Percentiles rank a stretch among this genome's conserved stretches.
phyloP scores from a whole-genome alignment of 2,888 invertebrate species.

The Dione juno region DNA sequence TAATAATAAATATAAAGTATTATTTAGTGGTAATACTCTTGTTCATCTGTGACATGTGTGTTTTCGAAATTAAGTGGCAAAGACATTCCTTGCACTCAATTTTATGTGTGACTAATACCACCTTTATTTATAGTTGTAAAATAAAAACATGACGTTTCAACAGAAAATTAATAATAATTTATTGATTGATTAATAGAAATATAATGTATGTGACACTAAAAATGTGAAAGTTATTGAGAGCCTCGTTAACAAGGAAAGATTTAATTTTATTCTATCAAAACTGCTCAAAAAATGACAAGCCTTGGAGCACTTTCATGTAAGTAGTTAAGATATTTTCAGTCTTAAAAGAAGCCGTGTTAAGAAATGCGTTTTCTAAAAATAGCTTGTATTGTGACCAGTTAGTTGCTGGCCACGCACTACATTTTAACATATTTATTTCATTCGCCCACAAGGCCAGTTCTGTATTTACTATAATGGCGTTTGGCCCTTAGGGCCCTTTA shows the following conservation, averaged over 20 bases:
- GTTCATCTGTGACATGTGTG: background rate
- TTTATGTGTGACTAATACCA: background rate
- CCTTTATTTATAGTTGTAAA: background rate
- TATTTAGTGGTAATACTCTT: background rate
- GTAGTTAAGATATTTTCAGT: too few species aligned
- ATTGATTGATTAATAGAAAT: background rate
- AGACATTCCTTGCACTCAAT: background rate
- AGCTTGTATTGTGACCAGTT: too few species aligned
- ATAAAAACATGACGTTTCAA: background rate
- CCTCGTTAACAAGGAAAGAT: background rate
- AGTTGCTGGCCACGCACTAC: too few species aligned
- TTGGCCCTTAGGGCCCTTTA: too few species aligned
- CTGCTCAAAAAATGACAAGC: too few species aligned
- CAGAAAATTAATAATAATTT: background rate
- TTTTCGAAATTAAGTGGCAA: background rate
- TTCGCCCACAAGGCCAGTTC: too few species aligned
- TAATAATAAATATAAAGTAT: constrained; percentile 5
- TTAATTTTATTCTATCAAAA: background rate
- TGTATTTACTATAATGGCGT: too few species aligned
- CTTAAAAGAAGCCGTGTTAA: too few species aligned
- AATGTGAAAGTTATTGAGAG: background rate
- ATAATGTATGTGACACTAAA: background rate
- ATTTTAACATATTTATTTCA: too few species aligned
- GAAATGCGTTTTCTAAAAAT: too few species aligned
- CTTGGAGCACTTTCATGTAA: too few species aligned